Base-by-base conservation (phyloP, 2,797 vertebrate genomes). In the Paratrypauchen microcephalus region DNA sequence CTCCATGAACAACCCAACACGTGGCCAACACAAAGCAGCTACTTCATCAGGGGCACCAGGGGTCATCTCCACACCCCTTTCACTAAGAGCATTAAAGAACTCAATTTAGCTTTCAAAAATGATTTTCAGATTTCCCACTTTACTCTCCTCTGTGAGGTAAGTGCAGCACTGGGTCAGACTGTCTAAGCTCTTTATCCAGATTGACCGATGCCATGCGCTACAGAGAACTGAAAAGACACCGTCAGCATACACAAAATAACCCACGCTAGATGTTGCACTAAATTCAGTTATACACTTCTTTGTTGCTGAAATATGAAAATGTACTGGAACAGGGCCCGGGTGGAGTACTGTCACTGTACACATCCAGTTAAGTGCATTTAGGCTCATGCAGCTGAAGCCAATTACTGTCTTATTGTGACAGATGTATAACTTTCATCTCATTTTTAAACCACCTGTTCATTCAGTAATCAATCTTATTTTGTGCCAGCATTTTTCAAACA, bases 111-210 rank as follows among this genome's bases (percentile, higher is more conserved):
- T 82, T 78, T 76, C 58, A 83, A 83, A 80, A 85, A 76, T 77
- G 68, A 76, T 83, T 81, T 82, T 64, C 63, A 82, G 83, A 76
- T 82, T 52, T 72, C 78, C 62, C 41, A 64, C 62, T 78, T 65
- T 81, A 48, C 50, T 26, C 70, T 64, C 63, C 65, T 59, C 57
- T 79, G 69, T 57, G 9, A 66, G 58, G 50, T 18, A 71, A 71
- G 77, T 72, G 78, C 80, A 82, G 77, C 83, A 91, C 84, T 87
- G 89, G 91, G 92, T 92, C 92, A 94, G 93, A 93, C 92, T 86
- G 88, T 84, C 89, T 93, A 91, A 93, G 92, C 92, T 91, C 89
- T 92, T 92, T 87, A 92, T 92, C 90, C 91, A 87, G 87, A 83
- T 89, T 88, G 86, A 91, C 83, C 73, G 83, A 73, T 4, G 70